phyloP scores from a whole-genome alignment of 2,113 vertebrate species.

The Phoenicopterus ruber region DNA sequence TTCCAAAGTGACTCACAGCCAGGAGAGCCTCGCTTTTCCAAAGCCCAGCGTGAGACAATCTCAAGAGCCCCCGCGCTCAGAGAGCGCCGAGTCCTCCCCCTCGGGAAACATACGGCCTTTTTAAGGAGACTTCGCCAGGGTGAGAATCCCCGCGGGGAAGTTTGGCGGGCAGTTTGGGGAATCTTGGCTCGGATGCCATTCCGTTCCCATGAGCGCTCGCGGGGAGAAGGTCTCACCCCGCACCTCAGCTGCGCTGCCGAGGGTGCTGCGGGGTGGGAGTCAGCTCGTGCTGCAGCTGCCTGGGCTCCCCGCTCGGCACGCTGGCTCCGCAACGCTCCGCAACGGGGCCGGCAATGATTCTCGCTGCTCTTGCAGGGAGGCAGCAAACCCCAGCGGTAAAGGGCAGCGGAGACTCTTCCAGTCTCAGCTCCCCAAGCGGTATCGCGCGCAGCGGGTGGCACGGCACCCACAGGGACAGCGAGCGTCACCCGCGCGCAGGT shows the following conservation, averaged over 20 bases:
- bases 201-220: not conserved
- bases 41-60: conserved; percentile 26
- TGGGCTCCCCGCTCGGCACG: not conserved
- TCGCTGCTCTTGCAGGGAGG: not conserved
- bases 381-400: not conserved
- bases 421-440: not conserved
- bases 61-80: not conserved
- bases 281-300: not conserved
- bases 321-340: not conserved
- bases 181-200: not conserved
- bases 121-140: not conserved
- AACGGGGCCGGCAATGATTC: fast-evolving
- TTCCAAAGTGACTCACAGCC: conserved; percentile 54
- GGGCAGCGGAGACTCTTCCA: not conserved
- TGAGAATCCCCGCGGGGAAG: not conserved
- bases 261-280: not conserved
- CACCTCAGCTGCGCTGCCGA: not conserved
- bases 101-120: conserved; percentile 9
- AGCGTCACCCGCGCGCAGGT: not conserved
- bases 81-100: not conserved
- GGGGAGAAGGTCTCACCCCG: not conserved
- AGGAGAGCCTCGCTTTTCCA: not conserved
- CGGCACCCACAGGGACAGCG: not conserved
- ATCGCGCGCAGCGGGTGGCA: not conserved
- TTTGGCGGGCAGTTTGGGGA: not conserved